These are phyloP conservation scores for Halesus radiatus DNA, from an alignment of 1,140 invertebrate genomes.

Conservation along the genomic window DNA sequence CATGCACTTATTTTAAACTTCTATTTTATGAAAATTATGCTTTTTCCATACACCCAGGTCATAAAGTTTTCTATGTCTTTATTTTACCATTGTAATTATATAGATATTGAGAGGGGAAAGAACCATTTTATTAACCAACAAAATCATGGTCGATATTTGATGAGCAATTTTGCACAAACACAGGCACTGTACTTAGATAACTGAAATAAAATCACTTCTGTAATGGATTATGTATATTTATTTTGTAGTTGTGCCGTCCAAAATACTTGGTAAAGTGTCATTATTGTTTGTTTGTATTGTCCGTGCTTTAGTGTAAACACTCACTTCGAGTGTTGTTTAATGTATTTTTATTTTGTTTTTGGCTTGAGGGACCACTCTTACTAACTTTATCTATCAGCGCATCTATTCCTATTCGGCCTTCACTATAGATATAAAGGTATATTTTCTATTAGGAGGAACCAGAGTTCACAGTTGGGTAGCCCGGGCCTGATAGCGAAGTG, in stretches of 20 bases:
- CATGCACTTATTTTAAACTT: too few species aligned
- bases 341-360: slow-evolving; percentile 53
- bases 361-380: slow-evolving; percentile 58
- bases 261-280: slow-evolving; percentile 33
- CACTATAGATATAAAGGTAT: slow-evolving; percentile 39
- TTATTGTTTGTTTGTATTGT: slow-evolving; percentile 35
- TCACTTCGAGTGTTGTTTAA: slow-evolving; percentile 46
- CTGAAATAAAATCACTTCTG: too few species aligned
- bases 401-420: slow-evolving; percentile 53
- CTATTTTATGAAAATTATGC: too few species aligned
- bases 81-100: too few species aligned
- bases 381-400: slow-evolving; percentile 57
- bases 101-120: too few species aligned
- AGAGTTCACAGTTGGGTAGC: slow-evolving; percentile 1
- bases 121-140: too few species aligned
- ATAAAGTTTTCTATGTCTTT: too few species aligned
- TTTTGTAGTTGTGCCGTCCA: slow-evolving; percentile 56
- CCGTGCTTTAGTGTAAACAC: slow-evolving; percentile 37
- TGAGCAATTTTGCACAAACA: too few species aligned
- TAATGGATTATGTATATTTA: background rate
- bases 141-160: too few species aligned
- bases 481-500: slow-evolving; percentile 37
- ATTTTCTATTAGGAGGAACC: slow-evolving; percentile 29
- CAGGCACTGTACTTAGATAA: too few species aligned
- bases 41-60: too few species aligned